Base-by-base conservation (phyloP, 2,113 vertebrate species). In the Phalacrocorax aristotelis region DNA sequence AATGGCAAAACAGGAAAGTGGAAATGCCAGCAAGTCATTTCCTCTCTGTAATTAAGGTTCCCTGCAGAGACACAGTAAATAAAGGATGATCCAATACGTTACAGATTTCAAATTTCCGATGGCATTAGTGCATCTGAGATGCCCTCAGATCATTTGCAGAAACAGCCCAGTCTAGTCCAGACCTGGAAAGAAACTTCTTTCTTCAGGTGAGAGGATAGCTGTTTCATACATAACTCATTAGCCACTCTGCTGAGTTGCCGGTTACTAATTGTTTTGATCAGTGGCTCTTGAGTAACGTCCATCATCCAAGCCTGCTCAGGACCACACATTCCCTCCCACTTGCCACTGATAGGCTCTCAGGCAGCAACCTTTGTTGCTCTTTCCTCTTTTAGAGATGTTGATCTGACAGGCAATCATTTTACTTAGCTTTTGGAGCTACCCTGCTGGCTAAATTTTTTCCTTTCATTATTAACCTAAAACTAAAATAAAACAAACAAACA, bases 1-100 rank as follows among this genome's bases (percentile, higher is more conserved):
- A 95, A 2, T 7, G 18, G 77, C 77, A 91, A 95, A 93, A 89
- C 62, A 97, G 93, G 74, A 72, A 96, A 95, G 94, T 93, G 81
- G 91, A 96, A 96, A 94, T 80, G 66, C 90, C 20, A 5, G 77
- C 93, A 94, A 94, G 95, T 93, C 65, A 95, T 97, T 97, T 97
- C 95, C 96, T 97, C 87, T 79, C 91, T 51, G 81, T 97, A 95
- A 97, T 96, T 97, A 95, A 95, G 93, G 94, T 40, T 97, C 95
- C 66, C 81, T 96, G 94, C 70, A 91, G 83, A 97, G 78, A 85
- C 91, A 85, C 87, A 46, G 84, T 74, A 97, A 97, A 96, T 87
- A 88, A 65, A 81, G 79, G 58, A 93, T 64, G 95, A 97, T 94
- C 92, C 90, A 89, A 95, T 70, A 85, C 91, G 87, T 91, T 74